phyloP scores from a whole-genome alignment of 2,113 vertebrate genomes.

The Actenoides lindsayi region DNA sequence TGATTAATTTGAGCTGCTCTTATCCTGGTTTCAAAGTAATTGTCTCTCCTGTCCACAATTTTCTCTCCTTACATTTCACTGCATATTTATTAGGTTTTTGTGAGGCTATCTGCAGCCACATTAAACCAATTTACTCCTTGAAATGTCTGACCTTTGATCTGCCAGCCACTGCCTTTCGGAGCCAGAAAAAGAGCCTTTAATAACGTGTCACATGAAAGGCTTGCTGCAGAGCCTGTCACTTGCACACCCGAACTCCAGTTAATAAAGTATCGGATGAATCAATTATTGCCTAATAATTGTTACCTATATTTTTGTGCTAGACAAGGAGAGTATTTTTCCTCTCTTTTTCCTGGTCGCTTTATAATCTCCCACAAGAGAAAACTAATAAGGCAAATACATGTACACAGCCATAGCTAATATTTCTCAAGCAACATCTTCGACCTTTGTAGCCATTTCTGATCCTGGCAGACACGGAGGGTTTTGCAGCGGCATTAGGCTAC shows the following conservation, averaged over 20 bases:
- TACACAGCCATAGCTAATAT: not conserved
- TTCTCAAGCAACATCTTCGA: not conserved
- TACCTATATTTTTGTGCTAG: slow-evolving; percentile 37
- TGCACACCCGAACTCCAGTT: slow-evolving; percentile 4
- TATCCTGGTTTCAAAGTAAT: slow-evolving; percentile 75
- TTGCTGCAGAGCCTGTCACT: slow-evolving; percentile 25
- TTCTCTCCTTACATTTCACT: slow-evolving; percentile 70
- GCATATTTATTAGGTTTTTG: slow-evolving; percentile 75
- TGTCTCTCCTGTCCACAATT: slow-evolving; percentile 74
- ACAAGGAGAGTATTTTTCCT: not conserved
- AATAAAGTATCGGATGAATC: slow-evolving; percentile 58
- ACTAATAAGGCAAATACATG: not conserved
- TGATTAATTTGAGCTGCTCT: slow-evolving; percentile 72
- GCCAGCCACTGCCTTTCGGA: slow-evolving; percentile 57
- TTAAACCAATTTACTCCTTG: slow-evolving; percentile 77
- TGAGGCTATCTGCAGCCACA: slow-evolving; percentile 69
- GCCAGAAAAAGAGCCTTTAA: slow-evolving; percentile 61
- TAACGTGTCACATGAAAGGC: slow-evolving; percentile 65
- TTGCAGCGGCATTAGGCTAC: not conserved
- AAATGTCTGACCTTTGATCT: slow-evolving; percentile 76
- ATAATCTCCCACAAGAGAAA: not conserved
- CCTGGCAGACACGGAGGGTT: fast-evolving
- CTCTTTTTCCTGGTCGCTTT: not conserved
- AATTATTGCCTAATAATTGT: slow-evolving; percentile 66
- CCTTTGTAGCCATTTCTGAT: not conserved